These are phyloP conservation scores for Myotis brandtii DNA, from an alignment of 2,113 vertebrate genomes.

Conservation along the genomic window DNA sequence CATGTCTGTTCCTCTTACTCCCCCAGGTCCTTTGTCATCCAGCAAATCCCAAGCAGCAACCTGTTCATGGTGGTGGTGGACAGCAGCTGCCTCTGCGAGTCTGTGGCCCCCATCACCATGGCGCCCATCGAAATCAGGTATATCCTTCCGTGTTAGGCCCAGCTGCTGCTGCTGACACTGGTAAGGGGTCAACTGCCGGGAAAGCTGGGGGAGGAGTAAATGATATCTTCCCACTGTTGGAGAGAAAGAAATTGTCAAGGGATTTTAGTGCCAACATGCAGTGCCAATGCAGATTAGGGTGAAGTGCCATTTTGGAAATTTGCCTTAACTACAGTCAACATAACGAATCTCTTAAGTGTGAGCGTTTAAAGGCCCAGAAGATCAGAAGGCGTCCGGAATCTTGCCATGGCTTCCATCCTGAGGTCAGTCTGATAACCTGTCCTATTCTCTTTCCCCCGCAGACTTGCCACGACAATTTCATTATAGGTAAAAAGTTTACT, in stretches of 20 bases:
- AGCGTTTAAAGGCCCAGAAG: constrained; percentile 97
- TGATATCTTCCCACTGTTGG: not conserved
- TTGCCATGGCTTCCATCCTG: constrained; percentile 97
- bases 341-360: constrained; percentile 99
- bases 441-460: not conserved
- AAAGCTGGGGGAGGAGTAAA: not conserved
- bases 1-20: constrained; percentile 66
- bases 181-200: not conserved
- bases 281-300: not conserved
- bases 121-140: constrained; percentile 98
- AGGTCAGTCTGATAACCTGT: constrained; percentile 86
- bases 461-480: not conserved
- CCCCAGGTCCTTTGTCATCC: constrained; percentile 97
- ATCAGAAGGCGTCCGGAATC: constrained; percentile 97
- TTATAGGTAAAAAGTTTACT: not conserved
- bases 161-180: not conserved
- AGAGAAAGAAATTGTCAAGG: not conserved
- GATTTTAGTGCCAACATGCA: not conserved
- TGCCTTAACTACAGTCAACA: constrained; percentile 95
- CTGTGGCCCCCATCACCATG: constrained; percentile 95
- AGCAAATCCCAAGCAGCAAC: constrained; percentile 99
- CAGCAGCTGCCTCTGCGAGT: constrained; percentile 95
- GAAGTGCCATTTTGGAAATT: constrained; percentile 19
- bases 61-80: constrained; percentile 99
- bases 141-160: constrained; percentile 91